Conservation (phyloP, 2,113 vertebrate species). For the Pampusana beccarii region DNA sequence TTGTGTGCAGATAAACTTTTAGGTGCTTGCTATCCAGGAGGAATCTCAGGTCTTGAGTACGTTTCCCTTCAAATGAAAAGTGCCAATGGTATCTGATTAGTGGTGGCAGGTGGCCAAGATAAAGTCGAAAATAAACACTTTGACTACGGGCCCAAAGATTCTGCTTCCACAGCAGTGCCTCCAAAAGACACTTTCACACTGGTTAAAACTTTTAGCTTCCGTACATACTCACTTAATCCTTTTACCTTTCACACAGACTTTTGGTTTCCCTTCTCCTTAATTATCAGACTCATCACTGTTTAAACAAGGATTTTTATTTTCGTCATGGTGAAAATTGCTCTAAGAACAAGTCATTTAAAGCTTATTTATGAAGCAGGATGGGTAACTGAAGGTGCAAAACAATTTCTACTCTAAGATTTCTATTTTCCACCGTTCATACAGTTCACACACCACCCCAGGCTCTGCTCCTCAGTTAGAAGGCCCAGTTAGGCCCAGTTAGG, state of each 20-base stretch:
- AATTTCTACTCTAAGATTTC: background rate
- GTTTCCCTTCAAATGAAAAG: background rate
- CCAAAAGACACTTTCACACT: background rate
- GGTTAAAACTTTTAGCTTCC: background rate
- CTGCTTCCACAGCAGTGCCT: background rate
- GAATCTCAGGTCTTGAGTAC: background rate
- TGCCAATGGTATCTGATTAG: background rate
- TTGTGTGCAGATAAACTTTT: background rate
- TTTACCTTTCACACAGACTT: background rate
- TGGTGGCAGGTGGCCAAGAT: background rate
- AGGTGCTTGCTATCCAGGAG: background rate
- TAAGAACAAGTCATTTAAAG: background rate
- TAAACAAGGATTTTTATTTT: background rate
- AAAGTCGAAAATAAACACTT: background rate
- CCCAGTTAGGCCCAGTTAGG: background rate
- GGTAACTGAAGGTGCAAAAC: background rate
- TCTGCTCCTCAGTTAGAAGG: background rate
- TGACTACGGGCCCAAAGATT: background rate
- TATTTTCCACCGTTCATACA: fast-evolving
- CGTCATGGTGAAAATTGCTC: background rate
- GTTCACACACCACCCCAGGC: background rate
- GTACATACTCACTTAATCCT: background rate
- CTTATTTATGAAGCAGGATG: background rate
- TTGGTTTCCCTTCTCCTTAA: background rate
- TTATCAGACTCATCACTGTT: background rate